phyloP scores from a whole-genome alignment of 64 coral and sea anemone species.

The Montipora cactus region DNA sequence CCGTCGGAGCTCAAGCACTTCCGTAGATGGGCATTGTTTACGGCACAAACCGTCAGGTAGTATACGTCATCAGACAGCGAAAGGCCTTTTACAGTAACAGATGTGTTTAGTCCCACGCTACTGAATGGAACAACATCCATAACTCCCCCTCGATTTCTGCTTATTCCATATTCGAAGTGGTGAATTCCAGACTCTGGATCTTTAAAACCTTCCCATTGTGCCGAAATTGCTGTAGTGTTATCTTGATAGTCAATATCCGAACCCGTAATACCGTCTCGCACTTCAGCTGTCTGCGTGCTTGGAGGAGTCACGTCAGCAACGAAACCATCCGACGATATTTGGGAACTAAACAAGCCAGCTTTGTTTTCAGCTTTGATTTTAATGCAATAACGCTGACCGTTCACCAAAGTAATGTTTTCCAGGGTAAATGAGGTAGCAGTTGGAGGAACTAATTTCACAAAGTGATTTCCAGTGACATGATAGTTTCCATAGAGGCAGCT shows the following conservation, averaged over 20 bases:
- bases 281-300: no score
- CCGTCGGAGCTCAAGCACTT: conserved; percentile 47
- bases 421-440: background rate
- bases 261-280: no score
- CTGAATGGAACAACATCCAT: conserved; percentile 33
- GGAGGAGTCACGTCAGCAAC: no score
- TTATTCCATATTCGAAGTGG: no score
- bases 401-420: no score
- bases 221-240: conserved; percentile 25
- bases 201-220: conserved; percentile 63
- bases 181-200: conserved; percentile 68
- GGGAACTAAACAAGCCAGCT: conserved; percentile 38
- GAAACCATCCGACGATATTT: conserved; percentile 47
- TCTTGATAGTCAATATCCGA: background rate
- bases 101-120: conserved; percentile 35
- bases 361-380: no score
- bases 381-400: no score
- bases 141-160: background rate
- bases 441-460: conserved; percentile 39
- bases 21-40: conserved; percentile 62
- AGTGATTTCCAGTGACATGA: background rate
- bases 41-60: background rate
- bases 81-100: conserved; percentile 14
- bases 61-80: conserved; percentile 49
- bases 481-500: conserved; percentile 46